Percentiles rank a stretch among this genome's conserved stretches.
phyloP scores from a whole-genome alignment of 2,888 invertebrate genomes.

The Exocentrus adspersus region DNA sequence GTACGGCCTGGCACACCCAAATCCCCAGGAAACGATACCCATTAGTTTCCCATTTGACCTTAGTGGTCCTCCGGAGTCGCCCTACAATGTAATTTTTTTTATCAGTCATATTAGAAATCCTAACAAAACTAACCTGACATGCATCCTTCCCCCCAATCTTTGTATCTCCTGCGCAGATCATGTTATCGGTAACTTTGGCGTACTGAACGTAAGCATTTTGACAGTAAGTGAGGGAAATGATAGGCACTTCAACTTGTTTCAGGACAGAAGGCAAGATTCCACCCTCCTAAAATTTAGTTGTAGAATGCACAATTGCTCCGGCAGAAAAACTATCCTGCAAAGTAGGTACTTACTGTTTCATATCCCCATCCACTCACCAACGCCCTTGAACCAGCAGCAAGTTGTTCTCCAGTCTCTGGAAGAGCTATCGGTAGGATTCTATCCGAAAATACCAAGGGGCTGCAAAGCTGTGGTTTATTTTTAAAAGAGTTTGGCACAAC shows the following conservation, averaged over 20 bases:
- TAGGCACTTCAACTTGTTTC: conserved; percentile 33
- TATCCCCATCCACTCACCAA: conserved; percentile 35
- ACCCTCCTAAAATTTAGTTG: conserved; percentile 22
- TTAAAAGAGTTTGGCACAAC: too few species aligned
- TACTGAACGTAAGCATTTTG: background rate
- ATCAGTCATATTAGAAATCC: too few species aligned
- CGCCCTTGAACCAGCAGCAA: conserved; percentile 10
- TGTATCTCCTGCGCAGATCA: conserved; percentile 40
- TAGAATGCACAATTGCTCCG: background rate
- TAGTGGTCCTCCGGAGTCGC: conserved; percentile 37
- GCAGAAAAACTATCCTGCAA: conserved; percentile 14
- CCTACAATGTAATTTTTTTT: conserved; percentile 10
- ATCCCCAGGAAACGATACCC: conserved; percentile 27
- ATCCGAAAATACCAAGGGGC: conserved; percentile 9
- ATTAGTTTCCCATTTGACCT: conserved; percentile 16
- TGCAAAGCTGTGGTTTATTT: too few species aligned
- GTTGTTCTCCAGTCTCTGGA: conserved; percentile 6
- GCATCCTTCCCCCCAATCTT: conserved; percentile 39
- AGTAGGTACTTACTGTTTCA: conserved; percentile 20
- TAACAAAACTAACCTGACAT: conserved; percentile 35
- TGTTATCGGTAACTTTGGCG: conserved; percentile 24
- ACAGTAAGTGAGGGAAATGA: conserved; percentile 26
- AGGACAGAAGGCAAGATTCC: conserved; percentile 23
- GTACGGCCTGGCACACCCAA: conserved; percentile 18
- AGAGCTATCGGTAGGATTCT: conserved; percentile 23